A percentile compares a stretch with the other conserved stretches of the same genome.
Conservation (phyloP, 2,797 vertebrate species). For the Pachyuromys duprasi region DNA sequence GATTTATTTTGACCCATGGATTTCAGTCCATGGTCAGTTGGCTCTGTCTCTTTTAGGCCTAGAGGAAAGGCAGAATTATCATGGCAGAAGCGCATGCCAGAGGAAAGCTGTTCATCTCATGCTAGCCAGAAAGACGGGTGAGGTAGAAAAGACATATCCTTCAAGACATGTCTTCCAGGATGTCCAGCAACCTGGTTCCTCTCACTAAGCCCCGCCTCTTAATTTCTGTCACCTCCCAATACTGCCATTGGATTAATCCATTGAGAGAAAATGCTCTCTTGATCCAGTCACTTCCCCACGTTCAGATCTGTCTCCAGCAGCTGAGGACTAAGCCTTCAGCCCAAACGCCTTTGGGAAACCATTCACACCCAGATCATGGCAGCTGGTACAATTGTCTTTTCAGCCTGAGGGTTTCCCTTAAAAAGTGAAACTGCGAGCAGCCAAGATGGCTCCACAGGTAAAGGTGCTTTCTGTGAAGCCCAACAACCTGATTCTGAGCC, state of each 20-base stretch:
- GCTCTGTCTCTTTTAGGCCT: background rate
- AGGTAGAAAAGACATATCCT: background rate
- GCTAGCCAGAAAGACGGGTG: background rate
- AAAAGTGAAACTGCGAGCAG: background rate
- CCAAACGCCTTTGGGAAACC: background rate
- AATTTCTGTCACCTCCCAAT: background rate
- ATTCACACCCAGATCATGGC: too few species aligned
- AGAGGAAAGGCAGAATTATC: background rate
- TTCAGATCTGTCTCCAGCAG: background rate
- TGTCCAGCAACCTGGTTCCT: background rate
- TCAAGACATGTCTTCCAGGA: background rate
- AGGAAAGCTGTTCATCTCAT: background rate
- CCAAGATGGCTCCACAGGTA: background rate
- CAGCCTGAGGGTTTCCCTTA: background rate
- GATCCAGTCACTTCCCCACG: background rate
- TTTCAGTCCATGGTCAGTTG: background rate
- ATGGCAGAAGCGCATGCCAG: background rate
- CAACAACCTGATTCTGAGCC: background rate
- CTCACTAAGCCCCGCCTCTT: background rate
- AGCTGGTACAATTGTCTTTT: background rate
- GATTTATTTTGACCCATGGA: background rate
- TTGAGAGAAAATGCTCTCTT: background rate
- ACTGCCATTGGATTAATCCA: too few species aligned
- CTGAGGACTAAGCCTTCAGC: background rate
- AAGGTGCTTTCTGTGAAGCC: background rate